phyloP scores from a whole-genome alignment of 1,140 invertebrate genomes.

The Hycleus cichorii region DNA sequence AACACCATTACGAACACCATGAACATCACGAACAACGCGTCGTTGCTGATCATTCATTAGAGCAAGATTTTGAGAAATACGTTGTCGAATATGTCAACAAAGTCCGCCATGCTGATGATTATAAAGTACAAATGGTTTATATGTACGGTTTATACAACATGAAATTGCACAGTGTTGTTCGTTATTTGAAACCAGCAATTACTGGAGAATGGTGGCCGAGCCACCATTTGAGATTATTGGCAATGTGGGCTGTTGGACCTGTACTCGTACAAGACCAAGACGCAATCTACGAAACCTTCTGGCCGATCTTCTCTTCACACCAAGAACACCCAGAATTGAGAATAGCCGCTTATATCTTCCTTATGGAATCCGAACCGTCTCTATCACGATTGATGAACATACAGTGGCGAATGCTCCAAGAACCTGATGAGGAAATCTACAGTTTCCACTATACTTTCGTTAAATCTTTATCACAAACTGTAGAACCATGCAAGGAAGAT shows the following conservation, averaged over 20 bases:
- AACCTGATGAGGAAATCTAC: slow-evolving; percentile 40
- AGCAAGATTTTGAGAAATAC: slow-evolving; percentile 20
- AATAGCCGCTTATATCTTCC: slow-evolving; percentile 37
- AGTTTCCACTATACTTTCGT: slow-evolving; percentile 42
- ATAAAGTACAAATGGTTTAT: slow-evolving; percentile 20
- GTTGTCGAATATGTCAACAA: slow-evolving; percentile 24
- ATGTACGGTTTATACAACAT: slow-evolving; percentile 30
- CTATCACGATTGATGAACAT: slow-evolving; percentile 38
- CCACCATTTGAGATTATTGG: slow-evolving; percentile 34
- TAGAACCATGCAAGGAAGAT: slow-evolving; percentile 38
- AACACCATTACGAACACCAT: not conserved
- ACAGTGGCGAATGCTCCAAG: slow-evolving; percentile 41
- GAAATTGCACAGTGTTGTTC: slow-evolving; percentile 19
- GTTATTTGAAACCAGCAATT: slow-evolving; percentile 25
- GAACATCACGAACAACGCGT: not conserved
- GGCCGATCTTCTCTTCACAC: slow-evolving; percentile 40
- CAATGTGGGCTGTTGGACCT: slow-evolving; percentile 34
- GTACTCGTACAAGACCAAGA: slow-evolving; percentile 26
- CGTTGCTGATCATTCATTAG: not conserved
- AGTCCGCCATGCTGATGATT: slow-evolving; percentile 22
- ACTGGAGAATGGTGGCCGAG: slow-evolving; percentile 18
- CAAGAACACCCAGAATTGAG: slow-evolving; percentile 35
- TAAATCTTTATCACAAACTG: slow-evolving; percentile 36
- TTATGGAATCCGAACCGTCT: slow-evolving; percentile 38
- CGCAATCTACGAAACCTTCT: slow-evolving; percentile 35